phyloP scores from a whole-genome alignment of 2,113 vertebrate genomes.

The Hassar affinis region DNA sequence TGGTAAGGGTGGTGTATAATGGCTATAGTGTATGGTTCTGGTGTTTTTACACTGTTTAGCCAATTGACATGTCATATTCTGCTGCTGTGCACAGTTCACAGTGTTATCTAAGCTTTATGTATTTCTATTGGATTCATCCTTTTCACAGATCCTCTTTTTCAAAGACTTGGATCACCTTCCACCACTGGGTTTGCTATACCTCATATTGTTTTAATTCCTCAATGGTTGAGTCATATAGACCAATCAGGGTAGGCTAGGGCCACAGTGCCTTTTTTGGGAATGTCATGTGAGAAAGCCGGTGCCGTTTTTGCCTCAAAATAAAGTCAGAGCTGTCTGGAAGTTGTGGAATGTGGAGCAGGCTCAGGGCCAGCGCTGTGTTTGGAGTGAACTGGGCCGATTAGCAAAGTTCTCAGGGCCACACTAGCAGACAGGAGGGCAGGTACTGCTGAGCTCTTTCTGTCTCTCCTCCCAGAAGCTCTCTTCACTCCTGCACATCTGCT shows the following conservation, averaged over 20 bases:
- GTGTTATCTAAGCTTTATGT: neutral
- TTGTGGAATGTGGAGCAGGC: conserved; percentile 83
- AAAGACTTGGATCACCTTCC: conserved; percentile 23
- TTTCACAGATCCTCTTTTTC: conserved; percentile 29
- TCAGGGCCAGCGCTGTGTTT: conserved; percentile 77
- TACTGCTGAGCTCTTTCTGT: conserved; percentile 55
- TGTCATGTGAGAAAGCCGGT: conserved; percentile 95
- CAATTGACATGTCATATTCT: neutral
- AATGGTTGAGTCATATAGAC: conserved; percentile 93
- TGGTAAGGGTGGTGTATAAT: neutral
- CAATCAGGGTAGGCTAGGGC: conserved; percentile 87
- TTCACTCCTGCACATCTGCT: conserved; percentile 28
- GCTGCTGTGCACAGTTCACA: neutral
- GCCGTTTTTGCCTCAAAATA: conserved; percentile 83
- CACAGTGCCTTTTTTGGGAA: conserved; percentile 98
- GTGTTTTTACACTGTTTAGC: neutral
- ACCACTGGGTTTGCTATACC: conserved; percentile 70
- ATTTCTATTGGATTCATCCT: conserved; percentile 20
- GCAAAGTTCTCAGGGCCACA: conserved; percentile 70
- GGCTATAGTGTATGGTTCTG: neutral
- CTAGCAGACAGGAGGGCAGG: conserved; percentile 58
- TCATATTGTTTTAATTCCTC: conserved; percentile 95
- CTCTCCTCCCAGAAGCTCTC: conserved; percentile 40
- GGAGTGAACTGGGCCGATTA: conserved; percentile 74
- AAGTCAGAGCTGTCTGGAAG: conserved; percentile 86